These are phyloP conservation scores for Cyanoderma ruficeps DNA, from an alignment of 2,113 vertebrate genomes.

Conservation along the genomic window DNA sequence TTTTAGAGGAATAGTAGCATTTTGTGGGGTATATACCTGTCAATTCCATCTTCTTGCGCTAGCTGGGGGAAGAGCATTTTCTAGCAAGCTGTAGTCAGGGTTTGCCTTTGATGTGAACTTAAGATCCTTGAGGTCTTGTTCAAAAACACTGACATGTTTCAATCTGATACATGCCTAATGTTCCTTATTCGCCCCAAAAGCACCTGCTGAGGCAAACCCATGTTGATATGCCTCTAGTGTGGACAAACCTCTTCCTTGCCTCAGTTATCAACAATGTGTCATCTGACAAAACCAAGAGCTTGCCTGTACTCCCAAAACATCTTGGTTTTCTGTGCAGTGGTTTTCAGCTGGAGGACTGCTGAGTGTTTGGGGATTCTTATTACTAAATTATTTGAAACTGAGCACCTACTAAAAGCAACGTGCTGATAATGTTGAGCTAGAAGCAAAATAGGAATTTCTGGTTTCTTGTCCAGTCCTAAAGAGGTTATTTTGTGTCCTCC, in stretches of 20 bases:
- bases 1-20: neutral
- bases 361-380: neutral
- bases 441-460: neutral
- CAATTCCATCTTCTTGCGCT: slow-evolving; percentile 77
- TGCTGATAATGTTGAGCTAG: neutral
- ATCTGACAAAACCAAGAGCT: neutral
- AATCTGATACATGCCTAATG: slow-evolving; percentile 41
- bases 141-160: slow-evolving; percentile 67
- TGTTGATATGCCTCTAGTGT: neutral
- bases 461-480: neutral
- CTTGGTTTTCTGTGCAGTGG: neutral
- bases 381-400: neutral
- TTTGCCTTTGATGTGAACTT: slow-evolving; percentile 73
- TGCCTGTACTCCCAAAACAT: neutral
- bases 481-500: neutral
- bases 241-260: neutral
- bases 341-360: neutral
- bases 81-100: slow-evolving; percentile 70
- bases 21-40: neutral
- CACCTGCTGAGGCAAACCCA: slow-evolving; percentile 29
- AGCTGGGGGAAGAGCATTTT: slow-evolving; percentile 73
- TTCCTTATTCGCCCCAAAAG: slow-evolving; percentile 72
- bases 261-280: neutral
- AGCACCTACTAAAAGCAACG: neutral
- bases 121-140: slow-evolving; percentile 71